Evolutionary conservation across 2,797 vertebrate genomes (phyloP).

Genomic region (Erethizon dorsatum): DNA sequence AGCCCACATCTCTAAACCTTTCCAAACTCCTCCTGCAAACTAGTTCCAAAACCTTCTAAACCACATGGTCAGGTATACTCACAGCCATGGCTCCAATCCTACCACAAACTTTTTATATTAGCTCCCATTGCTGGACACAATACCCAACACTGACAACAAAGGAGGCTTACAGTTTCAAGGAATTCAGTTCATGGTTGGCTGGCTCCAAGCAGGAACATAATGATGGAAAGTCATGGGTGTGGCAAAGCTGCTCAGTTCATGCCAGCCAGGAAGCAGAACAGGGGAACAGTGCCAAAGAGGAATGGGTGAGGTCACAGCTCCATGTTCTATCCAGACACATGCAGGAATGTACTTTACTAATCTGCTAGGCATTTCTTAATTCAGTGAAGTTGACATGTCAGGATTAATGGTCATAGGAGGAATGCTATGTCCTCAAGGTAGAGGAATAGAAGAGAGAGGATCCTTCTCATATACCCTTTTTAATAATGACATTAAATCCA

Average conservation of each 20-base stretch:
- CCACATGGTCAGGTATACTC: not conserved
- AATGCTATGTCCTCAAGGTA: not conserved
- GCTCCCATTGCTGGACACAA: not conserved
- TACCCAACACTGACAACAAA: not conserved
- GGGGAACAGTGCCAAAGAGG: not conserved
- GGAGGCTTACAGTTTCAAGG: not conserved
- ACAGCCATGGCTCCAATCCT: not conserved
- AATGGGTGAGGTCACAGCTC: not conserved
- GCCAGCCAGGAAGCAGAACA: not conserved
- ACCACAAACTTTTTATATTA: not conserved
- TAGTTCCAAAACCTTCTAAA: not conserved
- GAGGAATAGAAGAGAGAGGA: not conserved
- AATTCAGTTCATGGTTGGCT: not conserved
- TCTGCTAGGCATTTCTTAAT: not conserved
- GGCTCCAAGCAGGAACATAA: not conserved
- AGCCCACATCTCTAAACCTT: not conserved
- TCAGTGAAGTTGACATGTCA: not conserved
- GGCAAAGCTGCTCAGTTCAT: not conserved
- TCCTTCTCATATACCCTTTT: not conserved
- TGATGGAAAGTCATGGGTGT: not conserved
- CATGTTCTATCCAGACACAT: not conserved
- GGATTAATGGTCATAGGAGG: not conserved
- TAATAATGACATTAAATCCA: not conserved
- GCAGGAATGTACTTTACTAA: not conserved
- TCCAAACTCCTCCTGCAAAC: not conserved